Evolutionary conservation across 2,888 invertebrate species (phyloP).

Genomic region (Strigamia transsilvanica): DNA sequence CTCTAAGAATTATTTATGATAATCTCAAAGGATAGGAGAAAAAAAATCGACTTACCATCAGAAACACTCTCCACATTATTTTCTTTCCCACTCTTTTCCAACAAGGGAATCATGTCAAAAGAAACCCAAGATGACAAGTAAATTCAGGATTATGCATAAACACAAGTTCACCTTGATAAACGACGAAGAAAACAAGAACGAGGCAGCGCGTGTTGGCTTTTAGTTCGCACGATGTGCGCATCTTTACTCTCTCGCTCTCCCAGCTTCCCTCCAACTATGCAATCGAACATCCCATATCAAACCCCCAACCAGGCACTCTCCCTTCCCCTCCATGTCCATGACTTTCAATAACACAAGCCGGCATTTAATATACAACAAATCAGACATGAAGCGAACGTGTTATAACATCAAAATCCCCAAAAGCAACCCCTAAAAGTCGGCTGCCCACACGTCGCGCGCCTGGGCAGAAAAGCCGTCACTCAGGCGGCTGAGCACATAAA

Average conservation of each 20-base stretch:
- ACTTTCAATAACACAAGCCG: neutral
- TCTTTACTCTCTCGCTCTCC: neutral
- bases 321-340: neutral
- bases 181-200: constrained; percentile 33
- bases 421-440: constrained; percentile 9
- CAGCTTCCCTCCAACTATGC: constrained; percentile 12
- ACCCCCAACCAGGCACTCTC: constrained; percentile 2
- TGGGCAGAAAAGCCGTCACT: constrained; percentile 12
- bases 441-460: constrained; percentile 9
- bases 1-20: neutral
- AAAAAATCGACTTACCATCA: neutral
- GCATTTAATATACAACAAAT: constrained; percentile 24
- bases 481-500: constrained; percentile 5
- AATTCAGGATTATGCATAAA: neutral
- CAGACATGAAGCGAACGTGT: neutral
- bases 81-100: constrained; percentile 15
- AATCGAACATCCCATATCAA: constrained; percentile 35
- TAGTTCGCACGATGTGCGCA: constrained; percentile 19
- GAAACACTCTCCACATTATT: neutral
- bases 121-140: neutral
- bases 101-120: constrained; percentile 16
- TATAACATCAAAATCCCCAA: neutral
- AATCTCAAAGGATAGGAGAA: neutral
- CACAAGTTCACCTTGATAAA: constrained; percentile 35
- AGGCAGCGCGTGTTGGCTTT: constrained; percentile 6